Conservation (phyloP, 1,140 invertebrate species). For the Drosophila miranda region DNA sequence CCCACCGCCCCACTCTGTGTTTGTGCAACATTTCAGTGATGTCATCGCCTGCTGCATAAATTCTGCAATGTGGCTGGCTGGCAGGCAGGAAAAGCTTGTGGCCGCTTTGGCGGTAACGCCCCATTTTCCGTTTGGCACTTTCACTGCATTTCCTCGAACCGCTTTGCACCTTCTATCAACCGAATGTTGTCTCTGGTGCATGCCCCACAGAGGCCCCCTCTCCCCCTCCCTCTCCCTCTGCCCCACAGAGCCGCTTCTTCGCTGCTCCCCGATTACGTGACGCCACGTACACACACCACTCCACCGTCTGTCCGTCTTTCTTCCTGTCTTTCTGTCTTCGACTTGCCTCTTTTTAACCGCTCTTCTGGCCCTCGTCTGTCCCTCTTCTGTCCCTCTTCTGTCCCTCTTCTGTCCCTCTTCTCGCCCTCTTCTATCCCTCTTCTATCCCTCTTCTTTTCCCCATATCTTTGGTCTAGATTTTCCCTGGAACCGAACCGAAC, state of each 20-base stretch:
- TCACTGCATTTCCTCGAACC: conserved; percentile 67
- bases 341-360: too few species aligned
- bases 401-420: too few species aligned
- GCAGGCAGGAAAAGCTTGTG: conserved; percentile 1
- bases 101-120: conserved; percentile 20
- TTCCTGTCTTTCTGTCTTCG: too few species aligned
- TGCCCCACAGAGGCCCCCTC: background rate
- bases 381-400: background rate
- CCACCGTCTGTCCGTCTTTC: too few species aligned
- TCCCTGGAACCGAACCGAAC: background rate
- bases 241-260: background rate
- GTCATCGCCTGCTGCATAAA: conserved; percentile 59
- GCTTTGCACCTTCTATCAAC: conserved; percentile 40
- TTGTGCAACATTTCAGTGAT: conserved; percentile 54
- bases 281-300: conserved; percentile 37
- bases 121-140: conserved; percentile 57
- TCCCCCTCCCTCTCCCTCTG: too few species aligned
- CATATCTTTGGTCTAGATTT: conserved; percentile 33
- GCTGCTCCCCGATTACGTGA: conserved; percentile 51
- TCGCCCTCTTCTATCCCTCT: background rate
- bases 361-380: too few species aligned
- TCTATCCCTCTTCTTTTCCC: background rate
- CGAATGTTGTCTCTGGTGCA: conserved; percentile 1
- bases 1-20: background rate
- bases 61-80: conserved; percentile 20